These are phyloP conservation scores for Neelides folsomi DNA, from an alignment of 2,888 invertebrate genomes.

Conservation along the genomic window DNA sequence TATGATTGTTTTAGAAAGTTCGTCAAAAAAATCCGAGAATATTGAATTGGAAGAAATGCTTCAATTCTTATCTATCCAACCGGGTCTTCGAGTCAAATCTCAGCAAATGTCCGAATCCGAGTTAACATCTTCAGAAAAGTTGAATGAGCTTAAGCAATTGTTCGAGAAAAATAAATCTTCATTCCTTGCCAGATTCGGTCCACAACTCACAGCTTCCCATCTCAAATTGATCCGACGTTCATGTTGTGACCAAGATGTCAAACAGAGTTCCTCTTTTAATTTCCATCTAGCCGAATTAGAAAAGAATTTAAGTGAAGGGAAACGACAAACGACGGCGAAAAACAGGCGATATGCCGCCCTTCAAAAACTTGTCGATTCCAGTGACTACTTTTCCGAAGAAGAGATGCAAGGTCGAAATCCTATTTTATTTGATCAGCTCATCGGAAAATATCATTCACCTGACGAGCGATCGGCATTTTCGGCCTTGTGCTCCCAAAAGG, in stretches of 20 bases:
- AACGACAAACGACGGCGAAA: conserved; percentile 35
- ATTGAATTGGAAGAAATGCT: conserved; percentile 18
- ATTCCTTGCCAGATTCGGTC: conserved; percentile 67
- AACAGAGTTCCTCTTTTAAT: conserved; percentile 37
- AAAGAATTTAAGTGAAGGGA: conserved; percentile 5
- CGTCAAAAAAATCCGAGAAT: too few relatives aligned
- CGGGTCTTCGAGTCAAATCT: conserved; percentile 48
- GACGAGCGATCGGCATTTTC: conserved; percentile 49
- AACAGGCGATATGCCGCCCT: conserved; percentile 74
- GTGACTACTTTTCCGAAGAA: conserved; percentile 72
- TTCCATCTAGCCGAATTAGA: conserved; percentile 48
- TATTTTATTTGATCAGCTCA: conserved; percentile 71
- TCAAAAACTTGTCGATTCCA: conserved; percentile 53
- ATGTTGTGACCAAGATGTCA: too few relatives aligned
- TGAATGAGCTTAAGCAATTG: conserved; percentile 50
- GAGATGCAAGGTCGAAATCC: conserved; percentile 91
- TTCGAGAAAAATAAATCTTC: conserved; percentile 51
- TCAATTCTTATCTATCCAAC: conserved; percentile 19
- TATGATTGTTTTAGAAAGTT: too few relatives aligned
- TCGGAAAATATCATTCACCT: conserved; percentile 70
- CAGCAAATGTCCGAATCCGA: conserved; percentile 69
- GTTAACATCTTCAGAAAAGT: conserved; percentile 54
- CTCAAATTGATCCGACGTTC: conserved; percentile 37
- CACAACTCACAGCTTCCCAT: conserved; percentile 53
- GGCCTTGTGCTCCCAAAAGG: conserved; percentile 22